Evolutionary conservation across 2,888 invertebrate species (phyloP), one percentile per base, ranked within the genome.

Genomic region (Xylota sylvarum): DNA sequence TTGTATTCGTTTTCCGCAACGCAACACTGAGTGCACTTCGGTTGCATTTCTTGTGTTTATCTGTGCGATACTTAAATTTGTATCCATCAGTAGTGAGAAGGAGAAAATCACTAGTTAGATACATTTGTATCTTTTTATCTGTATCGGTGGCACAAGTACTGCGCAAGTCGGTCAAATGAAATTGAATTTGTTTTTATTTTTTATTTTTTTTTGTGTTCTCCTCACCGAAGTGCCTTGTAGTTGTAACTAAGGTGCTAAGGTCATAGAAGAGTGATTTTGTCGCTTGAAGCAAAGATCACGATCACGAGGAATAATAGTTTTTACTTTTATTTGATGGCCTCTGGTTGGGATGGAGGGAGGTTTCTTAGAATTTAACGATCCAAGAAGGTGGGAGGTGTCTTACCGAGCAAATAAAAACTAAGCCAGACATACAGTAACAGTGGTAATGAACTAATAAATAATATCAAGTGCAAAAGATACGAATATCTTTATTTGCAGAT

Each of bases 131-230:
- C 50, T 40, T 17, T 43, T 35, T 23, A 58, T 55, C 35, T 56
- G 60, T 65, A 73, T 69, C 37, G 37, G 27, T 67, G 37, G 37
- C 32, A 19, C n/a, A 35, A 46, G 30, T 30, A 9, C n/a, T 62
- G 80, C 73, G 48, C 85, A 85, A 81, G 80, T 85, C 85, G 85
- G 85, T 85, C 85, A 85, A 85, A 85, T 81, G 85, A 85, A 85
- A 85, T 72, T 85, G 85, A 85, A 65, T 80, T 85, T 81, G 43
- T 46, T 17, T 32, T 50, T 62, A 27, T 58, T 52, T 64, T 35
- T 37, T 48, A 55, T 62, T 32, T 17, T 27, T 48, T 69, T 69
- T 74, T 50, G 55, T 40, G 23, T n/a, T 43, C 46, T 40, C 17
- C 35, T 30, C 30, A 5, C 9, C 35, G n/a, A n/a, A n/a, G n/a